A percentile compares a stretch with the other conserved stretches of the same genome.
phyloP scores from a whole-genome alignment of 2,113 vertebrate species.

The Haemorhous mexicanus region DNA sequence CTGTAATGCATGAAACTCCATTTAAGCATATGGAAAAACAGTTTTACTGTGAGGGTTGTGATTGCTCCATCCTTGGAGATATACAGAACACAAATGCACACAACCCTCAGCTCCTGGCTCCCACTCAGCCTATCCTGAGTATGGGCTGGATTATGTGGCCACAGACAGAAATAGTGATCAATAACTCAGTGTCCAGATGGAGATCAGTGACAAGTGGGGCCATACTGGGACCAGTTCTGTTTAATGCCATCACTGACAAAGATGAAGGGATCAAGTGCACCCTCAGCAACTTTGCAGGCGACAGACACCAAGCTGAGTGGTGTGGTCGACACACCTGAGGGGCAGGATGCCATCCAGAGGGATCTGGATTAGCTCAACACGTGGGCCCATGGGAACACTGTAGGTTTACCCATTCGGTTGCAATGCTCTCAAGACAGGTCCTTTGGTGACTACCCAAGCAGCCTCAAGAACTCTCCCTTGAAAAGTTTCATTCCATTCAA shows the following conservation, averaged over 20 bases:
- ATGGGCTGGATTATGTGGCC: neutral
- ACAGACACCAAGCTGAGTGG: neutral
- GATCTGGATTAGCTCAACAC: neutral
- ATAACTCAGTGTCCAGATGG: neutral
- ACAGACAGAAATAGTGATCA: neutral
- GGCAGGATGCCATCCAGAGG: neutral
- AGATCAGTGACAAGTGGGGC: rapidly evolving
- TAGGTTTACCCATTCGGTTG: neutral
- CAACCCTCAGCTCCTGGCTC: neutral
- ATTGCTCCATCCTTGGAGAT: neutral
- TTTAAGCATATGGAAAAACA: neutral
- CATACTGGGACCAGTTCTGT: neutral
- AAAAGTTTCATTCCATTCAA: neutral
- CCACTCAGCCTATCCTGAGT: neutral
- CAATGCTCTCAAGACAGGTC: neutral
- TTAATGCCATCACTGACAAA: rapidly evolving
- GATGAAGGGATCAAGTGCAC: neutral
- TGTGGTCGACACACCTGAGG: rapidly evolving
- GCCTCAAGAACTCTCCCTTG: neutral
- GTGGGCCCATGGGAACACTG: neutral
- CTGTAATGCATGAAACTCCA: neutral
- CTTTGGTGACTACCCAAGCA: neutral
- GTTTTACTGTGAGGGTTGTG: neutral
- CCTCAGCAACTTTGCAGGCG: neutral
- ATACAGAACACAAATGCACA: neutral